These are phyloP conservation scores for Clarias laeviceps DNA, from an alignment of 2,797 vertebrate genomes.

Conservation along the genomic window DNA sequence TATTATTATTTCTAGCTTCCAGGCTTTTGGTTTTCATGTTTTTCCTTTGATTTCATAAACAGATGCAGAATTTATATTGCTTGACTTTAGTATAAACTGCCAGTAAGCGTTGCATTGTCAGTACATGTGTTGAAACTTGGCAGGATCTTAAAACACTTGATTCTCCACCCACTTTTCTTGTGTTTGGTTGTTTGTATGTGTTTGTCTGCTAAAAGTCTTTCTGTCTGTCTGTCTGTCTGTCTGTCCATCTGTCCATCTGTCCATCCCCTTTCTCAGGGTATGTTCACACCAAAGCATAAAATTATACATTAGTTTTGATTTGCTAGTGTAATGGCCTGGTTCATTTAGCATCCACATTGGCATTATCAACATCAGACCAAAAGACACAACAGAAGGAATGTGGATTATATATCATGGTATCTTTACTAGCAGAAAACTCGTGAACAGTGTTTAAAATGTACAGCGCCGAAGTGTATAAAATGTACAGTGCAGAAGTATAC, in stretches of 20 bases:
- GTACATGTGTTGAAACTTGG: constrained; percentile 27
- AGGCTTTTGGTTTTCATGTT: constrained; percentile 10
- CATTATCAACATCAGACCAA: no score
- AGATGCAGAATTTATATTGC: constrained; percentile 23
- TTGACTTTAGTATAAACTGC: neutral
- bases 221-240: neutral
- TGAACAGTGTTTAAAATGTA: no score
- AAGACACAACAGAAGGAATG: no score
- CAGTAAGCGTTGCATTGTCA: neutral
- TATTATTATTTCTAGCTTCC: neutral
- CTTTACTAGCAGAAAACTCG: no score
- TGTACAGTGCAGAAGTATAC: no score
- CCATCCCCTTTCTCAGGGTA: no score
- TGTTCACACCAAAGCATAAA: no score
- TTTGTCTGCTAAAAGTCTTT: neutral
- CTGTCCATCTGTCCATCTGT: neutral
- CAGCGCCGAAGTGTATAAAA: no score
- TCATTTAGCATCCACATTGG: no score
- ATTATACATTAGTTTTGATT: no score
- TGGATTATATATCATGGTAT: no score
- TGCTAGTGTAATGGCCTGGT: no score
- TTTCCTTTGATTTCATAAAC: constrained; percentile 20
- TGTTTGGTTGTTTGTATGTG: neutral
- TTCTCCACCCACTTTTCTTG: neutral
- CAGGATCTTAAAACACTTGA: constrained; percentile 8